Evolutionary conservation across 2,113 vertebrate genomes (phyloP).

Genomic region (Bambusicola thoracicus): DNA sequence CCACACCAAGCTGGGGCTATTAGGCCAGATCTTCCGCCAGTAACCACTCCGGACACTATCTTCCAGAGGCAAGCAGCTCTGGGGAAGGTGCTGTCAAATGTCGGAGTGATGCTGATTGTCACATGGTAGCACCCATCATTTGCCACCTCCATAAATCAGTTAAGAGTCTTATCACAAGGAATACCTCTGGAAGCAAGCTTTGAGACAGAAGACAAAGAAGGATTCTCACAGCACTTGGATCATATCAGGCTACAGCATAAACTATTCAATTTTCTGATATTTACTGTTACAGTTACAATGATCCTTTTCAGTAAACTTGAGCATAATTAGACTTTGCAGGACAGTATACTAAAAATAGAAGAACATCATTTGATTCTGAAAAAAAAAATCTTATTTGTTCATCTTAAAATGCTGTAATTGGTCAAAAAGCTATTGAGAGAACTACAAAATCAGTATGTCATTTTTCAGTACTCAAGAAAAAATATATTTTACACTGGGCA

Average conservation of each 20-base stretch:
- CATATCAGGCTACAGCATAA: neutral
- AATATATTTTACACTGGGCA: neutral
- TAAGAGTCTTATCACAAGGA: no score
- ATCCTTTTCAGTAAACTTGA: neutral
- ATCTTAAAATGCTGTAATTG: neutral
- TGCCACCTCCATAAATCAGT: no score
- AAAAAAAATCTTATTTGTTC: neutral
- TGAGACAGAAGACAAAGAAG: no score
- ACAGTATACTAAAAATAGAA: neutral
- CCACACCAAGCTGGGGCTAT: no score
- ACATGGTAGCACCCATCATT: no score
- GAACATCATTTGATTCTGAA: neutral
- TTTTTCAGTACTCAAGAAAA: neutral
- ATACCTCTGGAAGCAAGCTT: no score
- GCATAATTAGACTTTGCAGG: neutral
- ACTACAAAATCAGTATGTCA: neutral
- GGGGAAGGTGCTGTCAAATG: no score
- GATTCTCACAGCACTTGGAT: no score
- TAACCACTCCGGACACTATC: no score
- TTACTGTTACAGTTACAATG: neutral
- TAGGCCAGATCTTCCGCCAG: no score
- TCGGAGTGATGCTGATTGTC: no score
- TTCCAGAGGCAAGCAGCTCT: no score
- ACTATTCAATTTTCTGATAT: neutral
- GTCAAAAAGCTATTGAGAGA: neutral